These are phyloP conservation scores for Parotocinclus haroldoi DNA, from an alignment of 2,797 vertebrate genomes.

Conservation along the genomic window DNA sequence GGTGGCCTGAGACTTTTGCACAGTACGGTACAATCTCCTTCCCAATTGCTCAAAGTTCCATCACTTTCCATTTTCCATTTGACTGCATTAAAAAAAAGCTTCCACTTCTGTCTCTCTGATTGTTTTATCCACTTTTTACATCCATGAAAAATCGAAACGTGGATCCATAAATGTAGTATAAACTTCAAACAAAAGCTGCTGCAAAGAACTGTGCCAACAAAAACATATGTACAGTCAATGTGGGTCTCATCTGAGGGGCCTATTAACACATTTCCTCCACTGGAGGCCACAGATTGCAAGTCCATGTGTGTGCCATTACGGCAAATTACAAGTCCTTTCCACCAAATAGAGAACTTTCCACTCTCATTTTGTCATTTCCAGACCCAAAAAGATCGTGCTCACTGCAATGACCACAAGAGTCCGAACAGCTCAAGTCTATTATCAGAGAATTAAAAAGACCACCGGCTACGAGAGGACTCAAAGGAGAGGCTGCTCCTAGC, in stretches of 20 bases:
- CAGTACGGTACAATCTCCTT: too few species aligned
- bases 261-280: slow-evolving; percentile 29
- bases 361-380: slow-evolving; percentile 67
- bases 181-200: too few species aligned
- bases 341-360: slow-evolving; percentile 58
- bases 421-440: slow-evolving; percentile 34
- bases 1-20: too few species aligned
- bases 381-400: slow-evolving; percentile 54
- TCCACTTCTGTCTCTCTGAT: too few species aligned
- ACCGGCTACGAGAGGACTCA: slow-evolving; percentile 26
- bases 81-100: too few species aligned
- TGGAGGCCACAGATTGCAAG: slow-evolving; percentile 34
- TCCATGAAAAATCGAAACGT: too few species aligned
- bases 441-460: slow-evolving; percentile 13
- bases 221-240: slow-evolving; percentile 17
- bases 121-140: too few species aligned
- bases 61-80: too few species aligned
- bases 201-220: slow-evolving; percentile 46
- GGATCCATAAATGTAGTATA: too few species aligned
- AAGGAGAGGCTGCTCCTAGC: slow-evolving; percentile 18
- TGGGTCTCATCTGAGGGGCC: slow-evolving; percentile 21
- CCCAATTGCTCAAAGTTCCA: too few species aligned
- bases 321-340: slow-evolving; percentile 62
- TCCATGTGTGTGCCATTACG: slow-evolving; percentile 58
- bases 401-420: slow-evolving; percentile 48